These are phyloP conservation scores for Amphiura filiformis DNA, from an alignment of 35 echinoderm and acorn worm genomes.

Conservation along the genomic window DNA sequence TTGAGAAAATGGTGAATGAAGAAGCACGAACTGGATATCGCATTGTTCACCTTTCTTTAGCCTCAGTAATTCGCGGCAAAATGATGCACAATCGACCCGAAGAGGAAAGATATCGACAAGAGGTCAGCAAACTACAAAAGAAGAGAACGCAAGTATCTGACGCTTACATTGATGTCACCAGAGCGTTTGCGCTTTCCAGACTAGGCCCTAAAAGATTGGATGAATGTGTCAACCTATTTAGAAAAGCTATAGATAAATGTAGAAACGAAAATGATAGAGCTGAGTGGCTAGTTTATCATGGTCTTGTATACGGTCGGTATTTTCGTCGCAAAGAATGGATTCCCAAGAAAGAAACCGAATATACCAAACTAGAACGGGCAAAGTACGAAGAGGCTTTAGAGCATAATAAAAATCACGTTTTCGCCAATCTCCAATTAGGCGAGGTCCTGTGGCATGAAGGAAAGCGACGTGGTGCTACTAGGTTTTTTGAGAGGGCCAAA, in stretches of 20 bases:
- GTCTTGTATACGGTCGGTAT: neutral
- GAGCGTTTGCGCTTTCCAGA: neutral
- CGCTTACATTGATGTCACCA: neutral
- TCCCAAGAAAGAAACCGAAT: neutral
- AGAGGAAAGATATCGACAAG: neutral
- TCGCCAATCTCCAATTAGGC: neutral
- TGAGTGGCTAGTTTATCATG: neutral
- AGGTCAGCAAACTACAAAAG: neutral
- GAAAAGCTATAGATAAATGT: neutral
- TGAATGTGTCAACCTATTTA: neutral
- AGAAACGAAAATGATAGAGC: neutral
- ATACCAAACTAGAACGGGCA: neutral
- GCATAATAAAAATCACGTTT: neutral
- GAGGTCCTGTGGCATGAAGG: neutral
- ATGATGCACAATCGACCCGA: neutral
- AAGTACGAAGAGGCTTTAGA: neutral
- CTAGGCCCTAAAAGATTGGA: neutral
- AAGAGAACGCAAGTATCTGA: neutral
- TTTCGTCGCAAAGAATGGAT: neutral
- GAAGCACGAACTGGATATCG: neutral
- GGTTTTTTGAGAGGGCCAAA: neutral
- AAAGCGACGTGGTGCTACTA: neutral
- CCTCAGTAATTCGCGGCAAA: neutral
- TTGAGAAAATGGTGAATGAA: neutral
- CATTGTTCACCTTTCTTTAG: neutral